Evolutionary conservation across 2,797 vertebrate genomes (phyloP).

Genomic region (Melanotaenia boesemani): DNA sequence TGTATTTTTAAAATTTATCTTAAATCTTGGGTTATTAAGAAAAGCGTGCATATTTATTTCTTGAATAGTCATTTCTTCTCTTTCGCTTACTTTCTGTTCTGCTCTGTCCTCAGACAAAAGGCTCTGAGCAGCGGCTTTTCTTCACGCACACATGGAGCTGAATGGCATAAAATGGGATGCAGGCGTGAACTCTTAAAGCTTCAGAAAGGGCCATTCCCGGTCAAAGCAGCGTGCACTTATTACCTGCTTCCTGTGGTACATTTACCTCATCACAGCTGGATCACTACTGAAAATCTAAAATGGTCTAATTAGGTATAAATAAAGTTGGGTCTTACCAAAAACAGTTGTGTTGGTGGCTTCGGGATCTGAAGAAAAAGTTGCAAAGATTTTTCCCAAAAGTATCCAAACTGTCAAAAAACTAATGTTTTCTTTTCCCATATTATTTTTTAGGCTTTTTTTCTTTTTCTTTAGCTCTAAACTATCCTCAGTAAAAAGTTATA

Average conservation of each 20-base stretch:
- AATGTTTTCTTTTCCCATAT: constrained; percentile 80
- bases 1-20: not conserved
- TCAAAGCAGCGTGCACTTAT: constrained; percentile 43
- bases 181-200: constrained; percentile 26
- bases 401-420: constrained; percentile 77
- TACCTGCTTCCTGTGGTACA: constrained; percentile 4
- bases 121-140: constrained; percentile 21
- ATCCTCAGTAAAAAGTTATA: constrained; percentile 20
- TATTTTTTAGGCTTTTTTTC: constrained; percentile 49
- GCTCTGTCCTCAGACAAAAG: constrained; percentile 46
- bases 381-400: constrained; percentile 68
- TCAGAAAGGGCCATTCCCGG: constrained; percentile 55
- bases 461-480: constrained; percentile 1
- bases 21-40: too few species aligned
- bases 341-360: constrained; percentile 44
- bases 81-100: not conserved
- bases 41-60: not conserved
- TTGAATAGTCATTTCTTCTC: not conserved
- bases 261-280: constrained; percentile 10
- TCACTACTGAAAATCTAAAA: not conserved
- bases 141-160: constrained; percentile 46
- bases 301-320: not conserved
- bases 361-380: constrained; percentile 69
- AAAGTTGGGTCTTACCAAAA: constrained; percentile 72
- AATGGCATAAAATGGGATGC: constrained; percentile 42